Conservation (phyloP, 2,113 vertebrate genomes). For the Suricata suricatta region DNA sequence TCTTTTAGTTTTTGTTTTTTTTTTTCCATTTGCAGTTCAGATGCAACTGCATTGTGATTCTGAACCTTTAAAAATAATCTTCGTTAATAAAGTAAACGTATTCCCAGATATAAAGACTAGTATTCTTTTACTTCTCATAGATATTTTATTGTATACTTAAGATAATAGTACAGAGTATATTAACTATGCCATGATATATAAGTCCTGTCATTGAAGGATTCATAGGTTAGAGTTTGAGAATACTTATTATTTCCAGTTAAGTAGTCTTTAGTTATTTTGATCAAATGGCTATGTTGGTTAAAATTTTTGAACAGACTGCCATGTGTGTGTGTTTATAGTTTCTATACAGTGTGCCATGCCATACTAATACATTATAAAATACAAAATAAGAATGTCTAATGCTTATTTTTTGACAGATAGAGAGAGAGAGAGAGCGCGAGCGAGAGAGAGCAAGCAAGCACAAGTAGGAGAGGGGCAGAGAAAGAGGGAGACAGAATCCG, state of each 20-base stretch:
- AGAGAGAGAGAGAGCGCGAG: no score
- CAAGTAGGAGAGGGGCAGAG: no score
- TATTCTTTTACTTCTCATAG: not conserved
- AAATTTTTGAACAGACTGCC: not conserved
- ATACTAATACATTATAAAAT: not conserved
- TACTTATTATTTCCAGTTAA: not conserved
- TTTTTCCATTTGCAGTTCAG: not conserved
- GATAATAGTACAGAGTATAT: not conserved
- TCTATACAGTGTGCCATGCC: not conserved
- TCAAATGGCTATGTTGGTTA: not conserved
- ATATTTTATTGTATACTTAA: not conserved
- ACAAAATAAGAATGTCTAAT: not conserved
- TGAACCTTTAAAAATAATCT: not conserved
- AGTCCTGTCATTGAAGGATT: not conserved
- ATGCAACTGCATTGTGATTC: not conserved
- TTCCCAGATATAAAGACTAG: not conserved
- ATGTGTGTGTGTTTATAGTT: not conserved
- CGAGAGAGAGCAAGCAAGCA: no score
- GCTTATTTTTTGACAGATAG: no score
- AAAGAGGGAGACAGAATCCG: no score
- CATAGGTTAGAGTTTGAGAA: not conserved
- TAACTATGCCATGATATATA: not conserved
- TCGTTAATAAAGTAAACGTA: not conserved
- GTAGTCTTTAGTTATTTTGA: conserved; percentile 17
- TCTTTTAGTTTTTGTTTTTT: not conserved